Evolutionary conservation across 2,888 invertebrate genomes (phyloP).

Genomic region (Drosophila lutescens): DNA sequence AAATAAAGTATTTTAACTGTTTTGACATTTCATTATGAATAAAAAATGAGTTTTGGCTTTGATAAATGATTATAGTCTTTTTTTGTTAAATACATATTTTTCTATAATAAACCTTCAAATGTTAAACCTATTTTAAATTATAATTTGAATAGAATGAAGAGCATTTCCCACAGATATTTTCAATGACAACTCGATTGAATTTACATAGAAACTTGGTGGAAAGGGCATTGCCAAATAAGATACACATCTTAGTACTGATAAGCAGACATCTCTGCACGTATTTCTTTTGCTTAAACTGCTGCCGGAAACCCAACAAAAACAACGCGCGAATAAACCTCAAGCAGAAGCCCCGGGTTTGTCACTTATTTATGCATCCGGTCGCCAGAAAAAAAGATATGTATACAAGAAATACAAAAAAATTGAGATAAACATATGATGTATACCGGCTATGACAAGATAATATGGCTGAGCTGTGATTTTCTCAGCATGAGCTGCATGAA

Average conservation of each 20-base stretch:
- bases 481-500: slow-evolving; percentile 32
- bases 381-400: slow-evolving; percentile 22
- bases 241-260: slow-evolving; percentile 23
- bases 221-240: slow-evolving; percentile 24
- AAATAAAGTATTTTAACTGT: background rate
- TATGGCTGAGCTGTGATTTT: slow-evolving; percentile 41
- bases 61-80: background rate
- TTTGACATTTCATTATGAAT: background rate
- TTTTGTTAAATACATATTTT: background rate
- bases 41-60: background rate
- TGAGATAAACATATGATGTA: slow-evolving; percentile 36
- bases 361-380: slow-evolving; percentile 79
- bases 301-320: slow-evolving; percentile 63
- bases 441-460: slow-evolving; percentile 36
- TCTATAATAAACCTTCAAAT: background rate
- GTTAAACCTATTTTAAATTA: background rate
- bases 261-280: slow-evolving; percentile 47
- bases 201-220: slow-evolving; percentile 55
- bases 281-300: slow-evolving; percentile 42
- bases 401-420: slow-evolving; percentile 31
- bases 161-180: slow-evolving; percentile 25
- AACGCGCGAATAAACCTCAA: slow-evolving; percentile 23
- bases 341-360: slow-evolving; percentile 56
- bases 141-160: background rate
- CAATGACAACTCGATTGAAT: slow-evolving; percentile 46